phyloP scores from a whole-genome alignment of 92 coral and sea anemone species.

The Zoanthus sociatus region DNA sequence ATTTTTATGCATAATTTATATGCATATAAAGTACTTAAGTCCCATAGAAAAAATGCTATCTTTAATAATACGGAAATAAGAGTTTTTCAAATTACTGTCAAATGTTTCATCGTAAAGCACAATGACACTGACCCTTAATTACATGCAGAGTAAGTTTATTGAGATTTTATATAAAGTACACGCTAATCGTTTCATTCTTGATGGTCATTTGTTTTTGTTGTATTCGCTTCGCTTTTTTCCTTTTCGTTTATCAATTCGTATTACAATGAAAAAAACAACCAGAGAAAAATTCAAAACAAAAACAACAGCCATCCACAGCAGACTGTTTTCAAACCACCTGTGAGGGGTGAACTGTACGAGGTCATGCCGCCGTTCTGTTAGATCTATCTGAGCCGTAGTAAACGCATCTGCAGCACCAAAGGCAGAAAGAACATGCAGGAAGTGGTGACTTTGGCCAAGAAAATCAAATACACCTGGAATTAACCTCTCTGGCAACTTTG shows the following conservation, averaged over 20 bases:
- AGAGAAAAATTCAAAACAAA: conserved; percentile 25
- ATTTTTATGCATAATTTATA: no score
- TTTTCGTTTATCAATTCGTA: background rate
- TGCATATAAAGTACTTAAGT: no score
- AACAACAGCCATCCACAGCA: conserved; percentile 22
- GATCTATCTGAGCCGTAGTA: conserved; percentile 33
- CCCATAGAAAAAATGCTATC: no score
- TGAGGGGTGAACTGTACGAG: conserved; percentile 13
- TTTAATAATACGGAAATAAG: no score
- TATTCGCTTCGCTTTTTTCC: background rate
- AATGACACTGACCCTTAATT: no score
- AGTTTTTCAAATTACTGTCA: no score
- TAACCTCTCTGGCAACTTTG: conserved; percentile 35
- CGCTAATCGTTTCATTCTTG: background rate
- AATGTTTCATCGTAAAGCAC: no score
- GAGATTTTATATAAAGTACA: no score
- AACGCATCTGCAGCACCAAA: conserved; percentile 42
- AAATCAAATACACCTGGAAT: conserved; percentile 42
- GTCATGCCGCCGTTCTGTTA: background rate
- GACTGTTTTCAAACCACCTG: conserved; percentile 24
- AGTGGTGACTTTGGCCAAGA: conserved; percentile 44
- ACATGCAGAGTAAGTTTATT: no score
- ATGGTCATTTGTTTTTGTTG: background rate
- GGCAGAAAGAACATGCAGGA: conserved; percentile 24
- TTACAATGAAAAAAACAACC: background rate